Percentiles rank a stretch among this genome's conserved stretches.
These are phyloP conservation scores for Spodoptera exigua DNA, from an alignment of 2,888 invertebrate genomes.

Conservation along the genomic window DNA sequence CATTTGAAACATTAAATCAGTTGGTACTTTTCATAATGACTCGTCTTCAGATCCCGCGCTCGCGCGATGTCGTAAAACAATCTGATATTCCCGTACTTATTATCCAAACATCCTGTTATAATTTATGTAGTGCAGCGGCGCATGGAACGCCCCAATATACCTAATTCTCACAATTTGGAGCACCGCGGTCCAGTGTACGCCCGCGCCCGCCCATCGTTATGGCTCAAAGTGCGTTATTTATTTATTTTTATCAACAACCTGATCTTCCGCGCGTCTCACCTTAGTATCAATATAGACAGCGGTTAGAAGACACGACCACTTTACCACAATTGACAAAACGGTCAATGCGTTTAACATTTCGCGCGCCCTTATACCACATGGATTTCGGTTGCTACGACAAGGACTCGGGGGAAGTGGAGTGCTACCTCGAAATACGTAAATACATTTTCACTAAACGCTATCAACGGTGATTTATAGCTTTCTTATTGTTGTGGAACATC, in stretches of 20 bases:
- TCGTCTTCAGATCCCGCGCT: constrained; percentile 39
- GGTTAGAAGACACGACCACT: constrained; percentile 81
- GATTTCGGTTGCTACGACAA: constrained; percentile 91
- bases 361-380: constrained; percentile 80
- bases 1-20: constrained; percentile 41
- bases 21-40: constrained; percentile 46
- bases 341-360: constrained; percentile 75
- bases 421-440: constrained; percentile 92
- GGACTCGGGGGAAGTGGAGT: constrained; percentile 91
- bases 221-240: constrained; percentile 87
- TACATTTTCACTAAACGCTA: constrained; percentile 82
- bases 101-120: constrained; percentile 82
- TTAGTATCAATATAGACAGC: constrained; percentile 84
- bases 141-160: constrained; percentile 70
- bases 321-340: constrained; percentile 69
- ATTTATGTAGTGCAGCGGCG: constrained; percentile 68
- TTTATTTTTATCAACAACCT: constrained; percentile 81
- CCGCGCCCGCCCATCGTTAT: constrained; percentile 78
- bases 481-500: constrained; percentile 82
- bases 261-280: constrained; percentile 75
- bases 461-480: constrained; percentile 76
- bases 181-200: constrained; percentile 76
- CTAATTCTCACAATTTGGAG: constrained; percentile 80
- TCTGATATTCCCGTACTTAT: constrained; percentile 71
- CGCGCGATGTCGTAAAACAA: constrained; percentile 58